These are phyloP conservation scores for Asbolus verrucosus DNA, from an alignment of 1,140 invertebrate genomes.

Conservation along the genomic window DNA sequence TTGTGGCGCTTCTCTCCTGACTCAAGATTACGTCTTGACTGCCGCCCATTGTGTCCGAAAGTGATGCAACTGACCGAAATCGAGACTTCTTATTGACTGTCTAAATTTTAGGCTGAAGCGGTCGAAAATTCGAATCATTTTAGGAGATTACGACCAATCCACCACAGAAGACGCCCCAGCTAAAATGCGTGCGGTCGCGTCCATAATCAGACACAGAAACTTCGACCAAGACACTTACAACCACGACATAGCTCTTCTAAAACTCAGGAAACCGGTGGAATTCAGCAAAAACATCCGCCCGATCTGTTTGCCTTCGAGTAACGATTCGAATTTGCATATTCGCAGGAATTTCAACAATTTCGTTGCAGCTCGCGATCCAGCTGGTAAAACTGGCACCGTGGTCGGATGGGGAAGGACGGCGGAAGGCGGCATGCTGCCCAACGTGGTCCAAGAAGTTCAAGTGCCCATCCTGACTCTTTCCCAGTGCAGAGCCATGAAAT, in stretches of 20 bases:
- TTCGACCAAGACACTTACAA: conserved; percentile 88
- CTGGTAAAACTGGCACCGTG: conserved; percentile 79
- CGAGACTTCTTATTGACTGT: background rate
- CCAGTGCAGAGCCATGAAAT: conserved; percentile 85
- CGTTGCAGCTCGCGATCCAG: conserved; percentile 69
- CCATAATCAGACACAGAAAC: conserved; percentile 81
- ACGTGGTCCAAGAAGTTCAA: conserved; percentile 83
- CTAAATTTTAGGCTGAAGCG: conserved; percentile 73
- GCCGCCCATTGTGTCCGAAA: conserved; percentile 77
- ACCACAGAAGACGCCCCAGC: conserved; percentile 80
- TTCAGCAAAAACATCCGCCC: conserved; percentile 85
- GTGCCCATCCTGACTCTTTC: conserved; percentile 84
- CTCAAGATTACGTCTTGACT: conserved; percentile 76
- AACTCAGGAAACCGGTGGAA: conserved; percentile 78
- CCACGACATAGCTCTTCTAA: conserved; percentile 87
- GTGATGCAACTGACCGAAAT: no score
- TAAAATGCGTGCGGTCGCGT: conserved; percentile 82
- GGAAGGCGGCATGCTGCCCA: conserved; percentile 84
- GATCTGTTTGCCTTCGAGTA: conserved; percentile 80
- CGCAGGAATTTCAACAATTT: background rate
- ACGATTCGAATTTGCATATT: conserved; percentile 45
- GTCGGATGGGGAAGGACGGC: conserved; percentile 87
- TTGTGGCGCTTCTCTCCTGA: conserved; percentile 88
- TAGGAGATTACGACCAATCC: conserved; percentile 85
- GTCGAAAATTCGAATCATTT: conserved; percentile 81